Evolutionary conservation across 1,140 invertebrate species (phyloP).

Genomic region (Asbolus verrucosus): DNA sequence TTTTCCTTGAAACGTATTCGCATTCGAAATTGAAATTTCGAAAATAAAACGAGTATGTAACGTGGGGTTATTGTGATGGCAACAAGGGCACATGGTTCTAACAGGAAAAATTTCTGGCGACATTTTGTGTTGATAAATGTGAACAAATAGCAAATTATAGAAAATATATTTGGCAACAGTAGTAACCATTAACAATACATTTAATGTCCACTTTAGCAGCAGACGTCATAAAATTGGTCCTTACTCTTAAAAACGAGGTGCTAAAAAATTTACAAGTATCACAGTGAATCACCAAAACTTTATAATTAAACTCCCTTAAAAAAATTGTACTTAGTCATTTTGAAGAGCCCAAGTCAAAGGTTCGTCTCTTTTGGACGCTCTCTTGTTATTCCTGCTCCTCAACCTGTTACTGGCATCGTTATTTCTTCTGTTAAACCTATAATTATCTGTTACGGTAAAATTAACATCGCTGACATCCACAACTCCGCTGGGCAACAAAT

Average conservation of each 20-base stretch:
- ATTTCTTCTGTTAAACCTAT: conserved; percentile 60
- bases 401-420: conserved; percentile 64
- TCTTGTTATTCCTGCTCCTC: conserved; percentile 64
- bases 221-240: conserved; percentile 15
- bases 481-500: conserved; percentile 47
- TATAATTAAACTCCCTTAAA: not conserved
- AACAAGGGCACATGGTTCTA: too few species aligned
- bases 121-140: too few species aligned
- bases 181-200: conserved; percentile 32
- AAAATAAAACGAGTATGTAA: too few species aligned
- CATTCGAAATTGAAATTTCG: too few species aligned
- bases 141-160: conserved; percentile 27
- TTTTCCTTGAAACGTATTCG: too few species aligned
- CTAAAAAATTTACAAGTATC: conserved; percentile 25
- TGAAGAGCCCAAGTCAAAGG: conserved; percentile 59
- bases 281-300: conserved; percentile 27
- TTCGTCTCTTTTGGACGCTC: conserved; percentile 64
- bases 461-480: conserved; percentile 64
- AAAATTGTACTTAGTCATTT: conserved; percentile 34
- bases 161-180: conserved; percentile 33
- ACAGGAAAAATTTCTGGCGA: too few species aligned
- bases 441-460: conserved; percentile 52
- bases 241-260: conserved; percentile 30
- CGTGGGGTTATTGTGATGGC: too few species aligned
- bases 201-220: not conserved